These are phyloP conservation scores for Otolemur crassicaudatus DNA, from an alignment of 2,797 vertebrate genomes.

Conservation along the genomic window DNA sequence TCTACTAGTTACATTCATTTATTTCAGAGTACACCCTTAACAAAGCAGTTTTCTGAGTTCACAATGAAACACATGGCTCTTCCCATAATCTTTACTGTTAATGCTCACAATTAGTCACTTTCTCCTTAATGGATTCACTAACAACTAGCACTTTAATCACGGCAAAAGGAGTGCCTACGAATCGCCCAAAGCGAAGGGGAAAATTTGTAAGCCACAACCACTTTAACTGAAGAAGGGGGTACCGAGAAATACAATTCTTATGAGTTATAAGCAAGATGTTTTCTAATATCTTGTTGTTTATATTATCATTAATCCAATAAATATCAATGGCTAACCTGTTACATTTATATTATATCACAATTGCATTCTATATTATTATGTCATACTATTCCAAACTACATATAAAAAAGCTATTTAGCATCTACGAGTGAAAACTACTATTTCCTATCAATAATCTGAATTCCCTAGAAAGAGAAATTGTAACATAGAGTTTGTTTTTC, in stretches of 20 bases:
- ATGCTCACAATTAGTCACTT: constrained; percentile 75
- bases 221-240: constrained; percentile 34
- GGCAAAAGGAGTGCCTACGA: constrained; percentile 52
- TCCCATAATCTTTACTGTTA: constrained; percentile 68
- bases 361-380: background rate
- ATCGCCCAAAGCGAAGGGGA: background rate
- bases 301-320: constrained; percentile 9
- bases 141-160: constrained; percentile 69
- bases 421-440: background rate
- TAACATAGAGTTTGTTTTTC: background rate
- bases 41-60: background rate
- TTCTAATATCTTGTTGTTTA: background rate
- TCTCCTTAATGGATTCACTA: constrained; percentile 66
- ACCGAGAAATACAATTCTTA: background rate
- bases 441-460: background rate
- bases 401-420: background rate
- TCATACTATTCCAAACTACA: background rate
- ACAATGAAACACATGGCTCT: constrained; percentile 51
- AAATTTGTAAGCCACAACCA: constrained; percentile 14
- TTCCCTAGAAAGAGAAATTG: background rate
- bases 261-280: background rate
- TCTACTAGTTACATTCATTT: constrained; percentile 67
- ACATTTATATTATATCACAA: constrained; percentile 10
- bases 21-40: constrained; percentile 54
- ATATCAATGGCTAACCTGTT: background rate